These are phyloP conservation scores for Eugnorisma glareosa DNA, from an alignment of 2,888 invertebrate species.

Conservation along the genomic window DNA sequence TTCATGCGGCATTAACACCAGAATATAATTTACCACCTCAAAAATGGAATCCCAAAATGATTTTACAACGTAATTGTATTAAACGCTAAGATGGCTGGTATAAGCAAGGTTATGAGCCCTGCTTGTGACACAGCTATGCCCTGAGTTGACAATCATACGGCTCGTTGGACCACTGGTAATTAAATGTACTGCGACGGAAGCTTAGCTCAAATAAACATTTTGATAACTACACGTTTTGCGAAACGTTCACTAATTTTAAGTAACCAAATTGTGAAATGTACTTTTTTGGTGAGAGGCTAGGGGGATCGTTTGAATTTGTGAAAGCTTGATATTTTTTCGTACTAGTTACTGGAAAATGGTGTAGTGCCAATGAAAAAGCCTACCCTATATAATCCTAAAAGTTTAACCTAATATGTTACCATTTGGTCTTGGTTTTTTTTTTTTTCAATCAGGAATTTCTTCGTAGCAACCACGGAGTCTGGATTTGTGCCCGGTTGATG, in stretches of 20 bases:
- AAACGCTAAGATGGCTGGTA: slow-evolving; percentile 48
- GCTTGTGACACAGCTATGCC: slow-evolving; percentile 68
- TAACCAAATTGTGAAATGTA: not conserved
- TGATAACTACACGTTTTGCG: slow-evolving; percentile 32
- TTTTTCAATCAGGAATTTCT: no score
- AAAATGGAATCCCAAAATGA: slow-evolving; percentile 19
- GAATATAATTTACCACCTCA: not conserved
- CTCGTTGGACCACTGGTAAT: slow-evolving; percentile 78
- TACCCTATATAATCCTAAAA: not conserved
- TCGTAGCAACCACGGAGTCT: no score
- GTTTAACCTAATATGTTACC: not conserved
- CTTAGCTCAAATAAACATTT: slow-evolving; percentile 60
- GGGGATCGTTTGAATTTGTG: not conserved
- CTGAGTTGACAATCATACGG: slow-evolving; percentile 80
- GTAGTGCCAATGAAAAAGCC: not conserved
- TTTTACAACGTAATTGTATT: slow-evolving; percentile 51
- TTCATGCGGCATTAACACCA: slow-evolving; percentile 1
- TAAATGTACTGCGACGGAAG: slow-evolving; percentile 72
- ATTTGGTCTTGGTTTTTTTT: not conserved
- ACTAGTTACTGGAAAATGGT: not conserved
- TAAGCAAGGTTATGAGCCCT: slow-evolving; percentile 64
- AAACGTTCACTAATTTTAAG: slow-evolving; percentile 15
- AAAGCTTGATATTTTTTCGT: not conserved
- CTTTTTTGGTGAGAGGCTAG: not conserved
- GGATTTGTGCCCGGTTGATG: no score